Conservation (phyloP, 2,888 invertebrate species). For the Drosophila anomelani region DNA sequence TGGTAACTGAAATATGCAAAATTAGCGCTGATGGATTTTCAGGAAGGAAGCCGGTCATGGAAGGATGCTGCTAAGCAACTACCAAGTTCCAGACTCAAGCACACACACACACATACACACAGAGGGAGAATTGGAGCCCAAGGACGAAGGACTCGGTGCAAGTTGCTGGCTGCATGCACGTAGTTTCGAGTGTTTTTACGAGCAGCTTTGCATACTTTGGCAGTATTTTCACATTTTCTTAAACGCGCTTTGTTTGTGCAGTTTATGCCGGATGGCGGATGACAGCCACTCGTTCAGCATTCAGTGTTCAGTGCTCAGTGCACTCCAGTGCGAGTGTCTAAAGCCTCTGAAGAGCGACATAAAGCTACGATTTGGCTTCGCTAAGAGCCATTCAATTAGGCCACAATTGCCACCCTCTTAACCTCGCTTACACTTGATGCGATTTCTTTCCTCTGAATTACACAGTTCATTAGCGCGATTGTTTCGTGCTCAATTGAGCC, state of each 20-base stretch:
- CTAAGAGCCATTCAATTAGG: conserved; percentile 74
- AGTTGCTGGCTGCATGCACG: conserved; percentile 58
- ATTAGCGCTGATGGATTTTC: conserved; percentile 80
- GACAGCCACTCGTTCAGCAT: conserved; percentile 41
- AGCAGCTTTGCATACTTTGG: conserved; percentile 79
- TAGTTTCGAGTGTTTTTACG: conserved; percentile 77
- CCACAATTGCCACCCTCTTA: conserved; percentile 45
- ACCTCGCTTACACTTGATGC: neutral
- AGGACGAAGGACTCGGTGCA: conserved; percentile 31
- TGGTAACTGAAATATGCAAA: conserved; percentile 76
- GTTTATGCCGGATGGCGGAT: conserved; percentile 59
- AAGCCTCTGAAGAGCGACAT: conserved; percentile 57
- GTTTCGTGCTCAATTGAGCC: conserved; percentile 67
- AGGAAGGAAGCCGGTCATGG: conserved; percentile 73
- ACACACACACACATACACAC: conserved; percentile 30
- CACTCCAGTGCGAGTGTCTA: conserved; percentile 56
- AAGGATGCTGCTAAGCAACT: conserved; percentile 77
- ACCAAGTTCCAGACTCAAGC: conserved; percentile 59
- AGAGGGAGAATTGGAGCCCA: neutral
- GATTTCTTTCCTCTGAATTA: conserved; percentile 51
- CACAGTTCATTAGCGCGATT: conserved; percentile 70
- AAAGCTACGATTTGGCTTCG: conserved; percentile 62
- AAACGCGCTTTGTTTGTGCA: conserved; percentile 76
- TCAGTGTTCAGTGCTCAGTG: conserved; percentile 13
- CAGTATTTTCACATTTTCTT: conserved; percentile 75